Percentiles rank a stretch among this genome's conserved stretches.
These are phyloP conservation scores for Argopecten irradians DNA, from an alignment of 1,140 invertebrate species.

Conservation along the genomic window DNA sequence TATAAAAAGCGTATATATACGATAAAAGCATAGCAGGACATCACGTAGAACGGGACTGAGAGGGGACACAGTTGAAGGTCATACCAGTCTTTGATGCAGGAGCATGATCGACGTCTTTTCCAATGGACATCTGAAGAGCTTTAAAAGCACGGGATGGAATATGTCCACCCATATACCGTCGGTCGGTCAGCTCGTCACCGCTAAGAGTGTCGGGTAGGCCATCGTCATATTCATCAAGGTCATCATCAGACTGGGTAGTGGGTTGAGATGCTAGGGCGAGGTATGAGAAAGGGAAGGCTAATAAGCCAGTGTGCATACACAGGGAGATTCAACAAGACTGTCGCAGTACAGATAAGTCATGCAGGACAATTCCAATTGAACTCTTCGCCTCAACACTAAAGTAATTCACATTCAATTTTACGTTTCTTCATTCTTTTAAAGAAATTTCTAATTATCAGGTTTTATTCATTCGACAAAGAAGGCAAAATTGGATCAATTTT, in stretches of 20 bases:
- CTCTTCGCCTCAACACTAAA: not conserved
- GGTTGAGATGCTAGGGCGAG: not conserved
- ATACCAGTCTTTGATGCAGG: not conserved
- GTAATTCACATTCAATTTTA: not conserved
- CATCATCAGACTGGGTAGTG: conserved; percentile 34
- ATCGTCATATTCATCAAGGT: conserved; percentile 65
- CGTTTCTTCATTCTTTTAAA: too few species aligned
- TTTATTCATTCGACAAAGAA: too few species aligned
- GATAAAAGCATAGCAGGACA: not conserved
- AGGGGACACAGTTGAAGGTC: not conserved
- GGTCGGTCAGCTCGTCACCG: conserved; percentile 65
- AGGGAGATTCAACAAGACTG: not conserved
- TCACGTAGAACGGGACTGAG: not conserved
- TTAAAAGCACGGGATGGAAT: conserved; percentile 91
- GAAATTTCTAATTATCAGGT: too few species aligned
- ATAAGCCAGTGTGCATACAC: not conserved
- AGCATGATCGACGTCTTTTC: conserved; percentile 48
- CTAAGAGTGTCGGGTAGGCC: conserved; percentile 67
- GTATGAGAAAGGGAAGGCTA: conserved; percentile 23
- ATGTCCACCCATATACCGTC: conserved; percentile 85
- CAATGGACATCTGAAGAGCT: conserved; percentile 82
- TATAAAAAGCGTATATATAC: not conserved
- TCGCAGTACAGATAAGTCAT: not conserved
- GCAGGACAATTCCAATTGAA: not conserved
- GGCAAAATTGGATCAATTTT: too few species aligned